Evolutionary conservation across 2,888 invertebrate genomes (phyloP).

Genomic region (Crematogaster levior): DNA sequence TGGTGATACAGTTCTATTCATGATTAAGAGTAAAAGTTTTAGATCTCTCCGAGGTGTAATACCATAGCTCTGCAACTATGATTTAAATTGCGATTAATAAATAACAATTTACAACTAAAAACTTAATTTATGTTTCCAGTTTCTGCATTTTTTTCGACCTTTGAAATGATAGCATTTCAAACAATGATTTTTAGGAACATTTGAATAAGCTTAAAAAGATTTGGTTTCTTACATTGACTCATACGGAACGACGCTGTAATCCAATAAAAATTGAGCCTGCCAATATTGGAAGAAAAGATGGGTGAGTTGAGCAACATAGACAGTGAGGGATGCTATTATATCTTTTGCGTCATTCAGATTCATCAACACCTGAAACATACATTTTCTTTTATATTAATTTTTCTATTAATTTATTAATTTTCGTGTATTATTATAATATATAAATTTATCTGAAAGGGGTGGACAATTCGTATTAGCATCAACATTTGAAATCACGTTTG

Average conservation of each 20-base stretch:
- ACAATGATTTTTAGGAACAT: background rate
- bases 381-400: background rate
- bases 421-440: too few species aligned
- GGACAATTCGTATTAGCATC: too few species aligned
- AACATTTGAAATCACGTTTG: too few species aligned
- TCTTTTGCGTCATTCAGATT: constrained; percentile 37
- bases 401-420: too few species aligned
- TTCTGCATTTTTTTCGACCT: background rate
- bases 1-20: constrained; percentile 31
- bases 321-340: constrained; percentile 22
- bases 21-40: constrained; percentile 44
- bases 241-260: constrained; percentile 12
- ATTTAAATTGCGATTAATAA: background rate
- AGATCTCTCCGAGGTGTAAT: constrained; percentile 38
- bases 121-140: background rate
- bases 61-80: constrained; percentile 45
- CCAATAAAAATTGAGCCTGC: constrained; percentile 44
- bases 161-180: background rate
- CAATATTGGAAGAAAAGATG: constrained; percentile 47
- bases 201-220: background rate
- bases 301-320: constrained; percentile 35
- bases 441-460: too few species aligned
- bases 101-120: background rate
- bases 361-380: constrained; percentile 24
- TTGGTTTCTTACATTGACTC: constrained; percentile 38